Evolutionary conservation across 1,140 invertebrate genomes (phyloP), one percentile per base, ranked within the genome.

Genomic region (Drosophila lacteicornis): DNA sequence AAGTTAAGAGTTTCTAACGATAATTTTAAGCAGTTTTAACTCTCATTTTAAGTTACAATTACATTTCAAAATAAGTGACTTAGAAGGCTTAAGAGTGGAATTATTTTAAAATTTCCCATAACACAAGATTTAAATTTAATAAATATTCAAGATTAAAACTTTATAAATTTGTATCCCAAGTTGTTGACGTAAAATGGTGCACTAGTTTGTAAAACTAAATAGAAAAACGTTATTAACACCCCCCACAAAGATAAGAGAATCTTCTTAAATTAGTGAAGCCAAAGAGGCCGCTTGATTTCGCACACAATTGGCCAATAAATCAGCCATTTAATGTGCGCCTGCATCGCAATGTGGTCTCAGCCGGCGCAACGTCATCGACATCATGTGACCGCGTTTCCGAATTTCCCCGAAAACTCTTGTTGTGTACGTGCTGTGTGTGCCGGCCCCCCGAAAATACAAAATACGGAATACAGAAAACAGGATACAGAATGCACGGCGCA

Each of bases 301-400:
- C 69, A 30, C 22, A 43, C 45, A 71, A 59, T 60, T 27, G 13
- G 67, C 38, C 53, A 50, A 59, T 73, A 73, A 73, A 71, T 73
- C 69, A 73, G 69, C 19, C 53, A 59, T 73, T 73, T 73, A 73
- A 73, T 73, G 53, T 73, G 45, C 17, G 45, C 43, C 43, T 50
- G 68, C 68, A 73, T 22, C 46, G 69, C 57, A 59, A 50, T 73
- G 45, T 17, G 38, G 38, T 59, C 22, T 59, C 40, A 69, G 33
- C 60, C 56, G 75, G 22, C 40, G 45, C 61, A 79, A 66, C 60
- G 74, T 77, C 62, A 77, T 77, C 63, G 74, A 59, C 75, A 77
- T 61, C 62, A 68, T 85, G 58, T 88, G 84, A 84, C 84, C 80
- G 84, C 84, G 84, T 87, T 87, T 83, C 80, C 77, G 77, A 79